Evolutionary conservation across 2,797 vertebrate genomes (phyloP), one percentile per base, ranked within the genome.

Genomic region (Sebastes nivosus): DNA sequence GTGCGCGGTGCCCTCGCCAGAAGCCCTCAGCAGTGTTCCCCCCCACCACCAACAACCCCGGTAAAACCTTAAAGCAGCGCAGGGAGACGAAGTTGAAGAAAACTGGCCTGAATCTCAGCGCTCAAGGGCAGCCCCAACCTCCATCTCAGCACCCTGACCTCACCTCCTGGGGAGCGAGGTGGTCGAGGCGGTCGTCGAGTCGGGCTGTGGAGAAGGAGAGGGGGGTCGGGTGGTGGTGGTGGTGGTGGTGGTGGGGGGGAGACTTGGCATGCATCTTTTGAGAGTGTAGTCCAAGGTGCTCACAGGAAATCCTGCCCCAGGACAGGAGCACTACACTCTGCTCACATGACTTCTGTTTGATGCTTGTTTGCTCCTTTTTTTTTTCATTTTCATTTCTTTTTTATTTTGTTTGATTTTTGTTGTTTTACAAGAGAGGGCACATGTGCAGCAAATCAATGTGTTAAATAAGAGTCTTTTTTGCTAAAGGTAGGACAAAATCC

Each of bases 251-350:
- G 32, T 9, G 73, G 59, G 24, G 68, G 30, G 32, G 66, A 72
- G 81, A 86, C 79, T 94, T 95, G 93, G 93, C 94, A 94, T 57
- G 50, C 64, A 87, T 79, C 83, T 91, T 91, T 90, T 87, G 68
- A 67, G 66, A 86, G 74, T 73, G 67, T 76, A 76, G 88, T 91
- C 88, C 90, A 93, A 94, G 93, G 91, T 95, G 89, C 90, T 91
- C 66, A 71, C 84, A 90, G 85, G 80, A 93, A 86, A 88, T 88
- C 80, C 52, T 82, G 92, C 93, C 87, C 74, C 86, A 68, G 91
- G 92, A 92, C 77, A 85, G 79, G 65, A 84, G 63, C 34, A 16
- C 34, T 67, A 32, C 77, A 69, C 69, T 81, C 75, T 81, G 68
- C 60, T 79, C 76, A 52, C 54, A 73, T 55, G 70, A 79, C 83